These are phyloP conservation scores for Thymelicus lineola DNA, from an alignment of 2,888 invertebrate species.

Conservation along the genomic window DNA sequence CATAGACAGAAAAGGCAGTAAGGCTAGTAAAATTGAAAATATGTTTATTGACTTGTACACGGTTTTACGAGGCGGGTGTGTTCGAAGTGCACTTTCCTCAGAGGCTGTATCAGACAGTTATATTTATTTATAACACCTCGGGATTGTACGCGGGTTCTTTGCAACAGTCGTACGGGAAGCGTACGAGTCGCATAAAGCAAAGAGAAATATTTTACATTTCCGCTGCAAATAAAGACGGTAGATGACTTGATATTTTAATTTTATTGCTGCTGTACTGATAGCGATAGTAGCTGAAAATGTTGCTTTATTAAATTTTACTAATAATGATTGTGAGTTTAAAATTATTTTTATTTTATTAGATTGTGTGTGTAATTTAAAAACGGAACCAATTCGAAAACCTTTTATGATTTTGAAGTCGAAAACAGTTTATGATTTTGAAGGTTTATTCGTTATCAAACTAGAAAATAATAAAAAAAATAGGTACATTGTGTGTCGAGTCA, in stretches of 20 bases:
- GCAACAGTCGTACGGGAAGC: constrained; percentile 24
- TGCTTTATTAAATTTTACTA: background rate
- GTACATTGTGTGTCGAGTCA: no score
- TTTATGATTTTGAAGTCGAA: no score
- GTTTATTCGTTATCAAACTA: no score
- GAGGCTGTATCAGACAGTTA: constrained; percentile 67
- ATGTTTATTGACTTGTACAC: constrained; percentile 74
- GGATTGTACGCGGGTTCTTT: constrained; percentile 46
- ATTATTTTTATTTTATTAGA: no score
- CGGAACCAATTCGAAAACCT: no score
- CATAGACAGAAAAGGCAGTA: constrained; percentile 43
- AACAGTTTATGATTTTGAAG: no score
- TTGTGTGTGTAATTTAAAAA: no score
- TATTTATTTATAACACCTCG: constrained; percentile 74
- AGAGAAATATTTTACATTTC: constrained; percentile 64
- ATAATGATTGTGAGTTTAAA: no score
- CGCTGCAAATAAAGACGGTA: constrained; percentile 53
- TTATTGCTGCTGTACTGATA: constrained; percentile 40
- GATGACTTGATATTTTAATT: constrained; percentile 65
- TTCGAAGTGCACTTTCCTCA: constrained; percentile 64
- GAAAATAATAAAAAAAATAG: no score
- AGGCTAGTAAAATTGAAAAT: constrained; percentile 59
- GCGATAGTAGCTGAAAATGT: background rate
- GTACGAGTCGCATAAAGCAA: constrained; percentile 50
- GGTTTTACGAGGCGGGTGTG: constrained; percentile 66